Evolutionary conservation across 2,888 invertebrate genomes (phyloP).

Genomic region (Nebria salina): DNA sequence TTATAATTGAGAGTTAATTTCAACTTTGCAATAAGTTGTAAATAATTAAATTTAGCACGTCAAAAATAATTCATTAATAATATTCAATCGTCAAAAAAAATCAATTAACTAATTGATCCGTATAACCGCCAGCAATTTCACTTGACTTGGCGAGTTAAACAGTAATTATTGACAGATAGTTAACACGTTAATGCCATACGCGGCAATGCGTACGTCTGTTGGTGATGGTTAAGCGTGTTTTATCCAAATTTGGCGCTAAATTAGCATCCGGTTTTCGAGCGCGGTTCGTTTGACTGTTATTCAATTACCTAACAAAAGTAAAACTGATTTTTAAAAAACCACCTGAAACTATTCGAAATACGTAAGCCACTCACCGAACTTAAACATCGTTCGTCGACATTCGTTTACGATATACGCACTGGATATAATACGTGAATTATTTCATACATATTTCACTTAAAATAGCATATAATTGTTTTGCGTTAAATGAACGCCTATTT

Average conservation of each 20-base stretch:
- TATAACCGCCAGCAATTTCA: slow-evolving; percentile 19
- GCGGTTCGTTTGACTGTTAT: not conserved
- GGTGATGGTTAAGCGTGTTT: not conserved
- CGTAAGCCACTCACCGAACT: too few species aligned
- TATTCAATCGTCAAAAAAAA: not conserved
- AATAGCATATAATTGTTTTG: too few species aligned
- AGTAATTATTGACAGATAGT: slow-evolving; percentile 28
- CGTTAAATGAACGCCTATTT: not conserved
- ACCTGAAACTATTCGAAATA: too few species aligned
- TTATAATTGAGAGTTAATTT: too few species aligned
- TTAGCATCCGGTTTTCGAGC: not conserved
- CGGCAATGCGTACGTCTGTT: not conserved
- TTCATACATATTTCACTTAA: too few species aligned
- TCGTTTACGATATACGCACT: too few species aligned
- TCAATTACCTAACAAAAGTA: not conserved
- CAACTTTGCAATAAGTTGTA: too few species aligned
- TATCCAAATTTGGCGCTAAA: slow-evolving; percentile 17
- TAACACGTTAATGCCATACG: slow-evolving; percentile 19
- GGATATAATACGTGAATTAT: too few species aligned
- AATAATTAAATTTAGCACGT: too few species aligned
- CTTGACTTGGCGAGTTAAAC: slow-evolving; percentile 20
- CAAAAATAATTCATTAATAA: not conserved
- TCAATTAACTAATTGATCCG: slow-evolving; percentile 23
- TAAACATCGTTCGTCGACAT: too few species aligned
- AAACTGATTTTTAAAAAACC: too few species aligned